These are phyloP conservation scores for Cyanistes caeruleus DNA, from an alignment of 2,113 vertebrate genomes.

Conservation along the genomic window DNA sequence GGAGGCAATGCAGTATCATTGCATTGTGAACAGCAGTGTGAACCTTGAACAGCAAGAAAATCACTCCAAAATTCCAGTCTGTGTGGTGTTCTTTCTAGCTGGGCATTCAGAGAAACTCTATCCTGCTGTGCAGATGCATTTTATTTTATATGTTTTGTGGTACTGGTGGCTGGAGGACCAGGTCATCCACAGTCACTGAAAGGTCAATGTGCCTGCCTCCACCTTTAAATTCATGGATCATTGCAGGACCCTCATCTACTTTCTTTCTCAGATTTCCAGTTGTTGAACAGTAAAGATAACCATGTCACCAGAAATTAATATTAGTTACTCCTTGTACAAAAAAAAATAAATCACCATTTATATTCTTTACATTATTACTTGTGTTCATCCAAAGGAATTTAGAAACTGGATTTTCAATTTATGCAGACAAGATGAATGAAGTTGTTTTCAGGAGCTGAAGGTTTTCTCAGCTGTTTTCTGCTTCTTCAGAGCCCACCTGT, in stretches of 20 bases:
- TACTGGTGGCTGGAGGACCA: neutral
- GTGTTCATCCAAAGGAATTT: neutral
- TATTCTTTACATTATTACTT: neutral
- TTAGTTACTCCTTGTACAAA: neutral
- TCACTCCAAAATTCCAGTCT: neutral
- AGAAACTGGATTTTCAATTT: neutral
- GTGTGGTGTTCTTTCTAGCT: neutral
- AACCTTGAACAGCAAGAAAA: neutral
- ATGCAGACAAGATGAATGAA: neutral
- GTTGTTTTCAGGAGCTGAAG: neutral
- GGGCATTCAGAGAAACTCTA: neutral
- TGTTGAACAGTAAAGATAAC: neutral
- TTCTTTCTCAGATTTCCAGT: neutral
- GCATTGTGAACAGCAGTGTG: neutral
- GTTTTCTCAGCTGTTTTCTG: neutral
- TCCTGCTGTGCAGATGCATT: neutral
- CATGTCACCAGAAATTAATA: neutral
- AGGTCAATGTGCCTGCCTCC: neutral
- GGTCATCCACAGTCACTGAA: neutral
- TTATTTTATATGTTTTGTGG: neutral
- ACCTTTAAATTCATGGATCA: neutral
- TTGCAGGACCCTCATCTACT: neutral
- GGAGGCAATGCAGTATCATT: neutral
- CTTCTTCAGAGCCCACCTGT: neutral
- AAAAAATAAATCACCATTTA: neutral